These are phyloP conservation scores for Syndactyla subalaris DNA, from an alignment of 2,797 vertebrate species.

Conservation along the genomic window DNA sequence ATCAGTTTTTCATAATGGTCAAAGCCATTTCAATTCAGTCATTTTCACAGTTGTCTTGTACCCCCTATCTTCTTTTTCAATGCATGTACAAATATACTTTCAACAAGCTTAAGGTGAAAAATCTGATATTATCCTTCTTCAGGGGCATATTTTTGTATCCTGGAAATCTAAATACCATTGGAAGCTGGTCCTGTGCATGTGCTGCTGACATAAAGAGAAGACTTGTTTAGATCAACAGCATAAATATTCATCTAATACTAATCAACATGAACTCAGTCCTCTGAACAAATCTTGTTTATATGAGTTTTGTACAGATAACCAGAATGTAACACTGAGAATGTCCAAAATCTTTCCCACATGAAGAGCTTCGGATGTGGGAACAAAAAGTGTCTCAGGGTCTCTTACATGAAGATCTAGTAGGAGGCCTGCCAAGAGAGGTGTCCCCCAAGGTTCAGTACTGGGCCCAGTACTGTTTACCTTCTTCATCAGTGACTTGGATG, in stretches of 20 bases:
- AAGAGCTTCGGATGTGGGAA: not conserved
- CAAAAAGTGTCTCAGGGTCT: not conserved
- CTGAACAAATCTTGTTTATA: not conserved
- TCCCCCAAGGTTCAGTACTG: accelerated
- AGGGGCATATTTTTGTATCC: not conserved
- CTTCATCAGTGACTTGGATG: not conserved
- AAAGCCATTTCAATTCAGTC: not conserved
- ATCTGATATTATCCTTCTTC: not conserved
- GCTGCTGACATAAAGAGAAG: not conserved
- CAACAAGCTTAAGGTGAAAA: not conserved
- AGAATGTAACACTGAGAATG: not conserved
- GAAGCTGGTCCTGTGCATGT: not conserved
- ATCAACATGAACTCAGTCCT: not conserved
- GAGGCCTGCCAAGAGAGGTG: not conserved
- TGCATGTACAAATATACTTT: not conserved
- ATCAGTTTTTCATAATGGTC: not conserved
- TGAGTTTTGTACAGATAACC: not conserved
- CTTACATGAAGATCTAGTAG: not conserved
- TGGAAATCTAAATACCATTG: not conserved
- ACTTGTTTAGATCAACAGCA: not conserved
- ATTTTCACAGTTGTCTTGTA: not conserved
- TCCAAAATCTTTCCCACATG: not conserved
- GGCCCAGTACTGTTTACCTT: not conserved
- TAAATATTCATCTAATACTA: not conserved
- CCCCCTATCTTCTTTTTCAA: not conserved